Base-by-base conservation (phyloP, 2,797 vertebrate species). In the Pygocentrus nattereri region DNA sequence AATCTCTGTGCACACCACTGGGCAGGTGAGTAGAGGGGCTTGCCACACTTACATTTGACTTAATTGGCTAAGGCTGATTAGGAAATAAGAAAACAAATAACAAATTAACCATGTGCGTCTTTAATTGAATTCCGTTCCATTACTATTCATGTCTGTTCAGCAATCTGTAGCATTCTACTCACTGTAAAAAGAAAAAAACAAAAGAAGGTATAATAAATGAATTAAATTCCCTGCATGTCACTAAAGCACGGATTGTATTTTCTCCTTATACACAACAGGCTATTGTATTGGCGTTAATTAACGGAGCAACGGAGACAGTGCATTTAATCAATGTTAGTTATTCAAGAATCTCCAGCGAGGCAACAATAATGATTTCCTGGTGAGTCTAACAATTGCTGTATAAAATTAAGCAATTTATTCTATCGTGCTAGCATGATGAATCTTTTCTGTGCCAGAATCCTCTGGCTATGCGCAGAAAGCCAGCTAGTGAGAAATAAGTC, bases 361-460 rank as follows among this genome's bases (percentile, higher is more conserved):
- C 80, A 81, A 61, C 82, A 81, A 75, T 84, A 83, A 86, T 86
- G 71, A 86, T 84, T 81, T 86, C 80, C 82, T 75, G 3, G 50
- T 72, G 50, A 77, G 76, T 15, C 18, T 13, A 54, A 79, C 76
- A 79, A 79, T 86, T 86, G 83, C 72, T 54, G 50, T 79, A 79
- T 76, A 82, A 77, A 84, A 79, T 80, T 74, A 81, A 81, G 72
- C 83, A 76, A 84, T 81, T 86, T 75, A 86, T 84, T 79, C 78
- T 47, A 70, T 73, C 59, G 56, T 73, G 69, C 67, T 23, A 23
- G 76, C 68, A 80, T 58, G 59, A 81, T 84, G 72, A 82, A 76
- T 81, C 81, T 84, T 56, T 81, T 74, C 77, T 62, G 50, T 65
- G 52, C 70, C 67, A 75, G 74, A 76, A 67, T 78, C 76, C 38